These are phyloP conservation scores for Tyrannus savana DNA, from an alignment of 2,113 vertebrate species.

Conservation along the genomic window DNA sequence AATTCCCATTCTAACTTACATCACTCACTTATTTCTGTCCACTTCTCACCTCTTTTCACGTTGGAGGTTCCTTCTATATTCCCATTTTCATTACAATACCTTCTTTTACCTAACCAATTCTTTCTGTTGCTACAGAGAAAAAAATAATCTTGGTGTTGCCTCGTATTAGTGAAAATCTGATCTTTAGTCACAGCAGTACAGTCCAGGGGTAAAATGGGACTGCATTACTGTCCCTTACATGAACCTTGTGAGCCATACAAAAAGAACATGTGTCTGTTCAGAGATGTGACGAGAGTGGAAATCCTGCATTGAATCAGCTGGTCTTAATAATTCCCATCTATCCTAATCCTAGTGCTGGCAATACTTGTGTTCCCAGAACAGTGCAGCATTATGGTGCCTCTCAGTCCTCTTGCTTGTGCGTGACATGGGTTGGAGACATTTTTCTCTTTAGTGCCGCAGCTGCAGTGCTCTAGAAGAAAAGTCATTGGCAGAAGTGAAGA, in stretches of 20 bases:
- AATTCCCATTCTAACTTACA: not conserved
- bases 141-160: not conserved
- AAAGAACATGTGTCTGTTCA: not conserved
- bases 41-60: not conserved
- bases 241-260: not conserved
- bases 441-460: not conserved
- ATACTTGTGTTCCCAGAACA: not conserved
- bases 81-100: not conserved
- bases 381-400: not conserved
- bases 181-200: not conserved
- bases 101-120: not conserved
- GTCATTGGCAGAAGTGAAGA: not conserved
- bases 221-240: not conserved
- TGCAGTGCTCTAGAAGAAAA: not conserved
- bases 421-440: accelerated
- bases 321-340: not conserved
- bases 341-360: not conserved
- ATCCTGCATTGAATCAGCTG: not conserved
- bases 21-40: not conserved
- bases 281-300: not conserved
- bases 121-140: not conserved
- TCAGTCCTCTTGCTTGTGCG: not conserved
- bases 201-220: not conserved
- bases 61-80: not conserved
- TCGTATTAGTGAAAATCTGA: not conserved